Conservation (phyloP, 2,797 vertebrate genomes). For the Dicrostonyx torquatus region DNA sequence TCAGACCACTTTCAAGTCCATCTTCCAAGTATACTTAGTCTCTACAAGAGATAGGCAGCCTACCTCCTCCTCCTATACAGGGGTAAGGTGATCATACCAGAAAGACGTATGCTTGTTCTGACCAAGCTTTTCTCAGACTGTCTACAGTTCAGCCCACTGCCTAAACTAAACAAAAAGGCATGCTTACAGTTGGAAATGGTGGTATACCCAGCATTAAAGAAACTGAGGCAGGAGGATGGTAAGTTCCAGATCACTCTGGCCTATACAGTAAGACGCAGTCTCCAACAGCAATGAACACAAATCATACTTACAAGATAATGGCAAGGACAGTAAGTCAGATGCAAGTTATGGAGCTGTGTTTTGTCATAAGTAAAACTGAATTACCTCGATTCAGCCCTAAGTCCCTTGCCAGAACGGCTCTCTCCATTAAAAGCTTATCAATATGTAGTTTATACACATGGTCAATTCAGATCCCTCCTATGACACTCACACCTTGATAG, state of each 20-base stretch:
- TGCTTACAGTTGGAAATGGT: background rate
- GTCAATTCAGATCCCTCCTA: constrained; percentile 15
- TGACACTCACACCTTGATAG: background rate
- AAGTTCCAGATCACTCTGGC: background rate
- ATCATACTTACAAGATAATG: background rate
- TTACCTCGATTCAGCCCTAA: background rate
- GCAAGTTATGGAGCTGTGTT: background rate
- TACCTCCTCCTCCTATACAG: background rate
- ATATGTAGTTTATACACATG: background rate
- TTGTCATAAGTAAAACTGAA: background rate
- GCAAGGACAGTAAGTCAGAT: background rate
- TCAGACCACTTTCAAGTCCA: background rate
- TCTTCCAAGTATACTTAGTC: background rate
- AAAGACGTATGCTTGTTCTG: background rate
- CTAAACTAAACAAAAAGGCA: background rate
- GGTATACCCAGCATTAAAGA: background rate
- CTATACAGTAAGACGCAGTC: background rate
- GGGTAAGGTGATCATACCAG: background rate
- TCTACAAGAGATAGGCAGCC: background rate
- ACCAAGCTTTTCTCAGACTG: background rate
- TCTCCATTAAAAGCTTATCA: background rate
- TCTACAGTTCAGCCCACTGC: background rate
- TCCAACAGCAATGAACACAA: background rate
- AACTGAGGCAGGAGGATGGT: background rate
- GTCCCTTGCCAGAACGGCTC: background rate